Percentiles rank a stretch among this genome's conserved stretches.
Conservation (phyloP, 2,888 invertebrate genomes). For the Andricus curvator region DNA sequence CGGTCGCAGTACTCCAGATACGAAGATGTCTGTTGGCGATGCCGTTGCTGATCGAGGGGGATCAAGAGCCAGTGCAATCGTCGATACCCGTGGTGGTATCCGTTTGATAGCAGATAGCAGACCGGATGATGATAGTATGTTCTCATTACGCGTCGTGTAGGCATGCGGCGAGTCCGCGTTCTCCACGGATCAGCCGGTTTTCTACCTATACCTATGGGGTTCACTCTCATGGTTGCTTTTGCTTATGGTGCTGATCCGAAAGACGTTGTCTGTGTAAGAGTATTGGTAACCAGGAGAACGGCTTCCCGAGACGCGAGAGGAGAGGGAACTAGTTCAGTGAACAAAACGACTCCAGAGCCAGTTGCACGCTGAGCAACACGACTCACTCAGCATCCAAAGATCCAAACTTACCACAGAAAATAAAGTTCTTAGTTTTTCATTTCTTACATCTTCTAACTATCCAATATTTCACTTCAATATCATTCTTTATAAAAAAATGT, state of each 20-base stretch:
- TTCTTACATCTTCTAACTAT: too few relatives aligned
- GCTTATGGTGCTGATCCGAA: constrained; percentile 43
- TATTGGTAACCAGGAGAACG: constrained; percentile 57
- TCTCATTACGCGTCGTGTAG: constrained; percentile 78
- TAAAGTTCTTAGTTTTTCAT: background rate
- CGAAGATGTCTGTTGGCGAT: constrained; percentile 49
- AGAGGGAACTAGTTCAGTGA: constrained; percentile 77
- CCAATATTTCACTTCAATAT: background rate
- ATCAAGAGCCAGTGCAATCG: constrained; percentile 56
- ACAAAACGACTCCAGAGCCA: constrained; percentile 75
- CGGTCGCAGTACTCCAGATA: constrained; percentile 37
- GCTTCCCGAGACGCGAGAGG: constrained; percentile 62
- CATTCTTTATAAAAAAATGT: background rate
- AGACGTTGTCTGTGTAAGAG: constrained; percentile 44
- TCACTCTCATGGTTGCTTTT: constrained; percentile 52
- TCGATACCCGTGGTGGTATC: constrained; percentile 65
- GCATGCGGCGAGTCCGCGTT: constrained; percentile 72
- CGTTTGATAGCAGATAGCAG: constrained; percentile 73
- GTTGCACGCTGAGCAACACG: constrained; percentile 68
- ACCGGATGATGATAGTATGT: constrained; percentile 75
- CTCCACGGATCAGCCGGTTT: constrained; percentile 56
- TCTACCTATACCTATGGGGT: constrained; percentile 43
- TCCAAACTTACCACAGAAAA: constrained; percentile 25
- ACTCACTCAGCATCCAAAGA: constrained; percentile 47
- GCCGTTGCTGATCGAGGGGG: constrained; percentile 47